These are phyloP conservation scores for Lepidocyrtinus sp. DNA, from an alignment of 2,888 invertebrate species.

Conservation along the genomic window DNA sequence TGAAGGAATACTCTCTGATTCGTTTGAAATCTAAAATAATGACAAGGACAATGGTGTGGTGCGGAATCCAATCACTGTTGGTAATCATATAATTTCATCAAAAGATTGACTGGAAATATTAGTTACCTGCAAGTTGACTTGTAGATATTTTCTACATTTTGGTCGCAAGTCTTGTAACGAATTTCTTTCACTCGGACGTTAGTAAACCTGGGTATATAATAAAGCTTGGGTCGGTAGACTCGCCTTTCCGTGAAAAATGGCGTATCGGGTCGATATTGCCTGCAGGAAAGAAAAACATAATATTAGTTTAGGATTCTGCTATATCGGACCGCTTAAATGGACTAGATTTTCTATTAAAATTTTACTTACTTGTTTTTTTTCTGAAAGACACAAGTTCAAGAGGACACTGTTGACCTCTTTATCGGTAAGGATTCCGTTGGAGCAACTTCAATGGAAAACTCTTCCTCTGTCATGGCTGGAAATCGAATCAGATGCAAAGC, in stretches of 20 bases:
- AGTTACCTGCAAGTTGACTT: slow-evolving; percentile 64
- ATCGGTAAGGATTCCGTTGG: slow-evolving; percentile 83
- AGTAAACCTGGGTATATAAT: slow-evolving; percentile 65
- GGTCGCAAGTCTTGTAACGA: slow-evolving; percentile 50
- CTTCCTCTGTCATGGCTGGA: slow-evolving; percentile 81
- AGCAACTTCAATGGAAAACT: slow-evolving; percentile 85
- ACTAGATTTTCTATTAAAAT: not conserved
- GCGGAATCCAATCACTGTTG: too few relatives aligned
- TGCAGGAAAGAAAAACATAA: too few relatives aligned
- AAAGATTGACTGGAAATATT: not conserved
- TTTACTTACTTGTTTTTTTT: slow-evolving; percentile 65
- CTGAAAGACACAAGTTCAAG: slow-evolving; percentile 75
- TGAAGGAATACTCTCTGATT: slow-evolving; percentile 86
- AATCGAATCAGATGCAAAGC: slow-evolving; percentile 84
- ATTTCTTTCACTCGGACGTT: slow-evolving; percentile 68
- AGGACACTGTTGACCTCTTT: slow-evolving; percentile 83
- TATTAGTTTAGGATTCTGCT: too few relatives aligned
- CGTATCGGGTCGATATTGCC: slow-evolving; percentile 65
- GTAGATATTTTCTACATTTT: slow-evolving; percentile 61
- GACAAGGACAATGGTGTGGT: not conserved
- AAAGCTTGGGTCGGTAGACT: slow-evolving; percentile 67
- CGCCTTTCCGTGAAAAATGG: slow-evolving; percentile 65
- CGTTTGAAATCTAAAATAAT: slow-evolving; percentile 78
- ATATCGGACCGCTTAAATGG: too few relatives aligned
- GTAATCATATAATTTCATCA: not conserved